Evolutionary conservation across 37 sponge, comb jelly and placozoan genomes (phyloP), one percentile per base, ranked within the genome.

Genomic region (Agelas oroides): DNA sequence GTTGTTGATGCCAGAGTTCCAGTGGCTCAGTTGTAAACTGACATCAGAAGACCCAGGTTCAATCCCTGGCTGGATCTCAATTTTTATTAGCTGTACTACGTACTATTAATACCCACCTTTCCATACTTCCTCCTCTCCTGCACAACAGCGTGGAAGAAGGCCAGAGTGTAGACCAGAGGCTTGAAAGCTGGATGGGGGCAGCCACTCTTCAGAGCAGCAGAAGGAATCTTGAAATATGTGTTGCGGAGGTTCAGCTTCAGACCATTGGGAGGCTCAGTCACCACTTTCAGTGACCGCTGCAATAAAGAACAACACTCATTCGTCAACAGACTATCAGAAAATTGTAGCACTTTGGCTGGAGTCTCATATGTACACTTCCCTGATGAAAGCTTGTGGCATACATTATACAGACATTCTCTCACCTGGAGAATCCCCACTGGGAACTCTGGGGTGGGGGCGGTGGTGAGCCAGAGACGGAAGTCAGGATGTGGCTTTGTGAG

Each of bases 101-200:
- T 35, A 0, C 19, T 23, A 16, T 17, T 57, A 23, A 2, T 16
- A 33, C 73, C 12, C 59, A 90, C 91, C 72, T 92, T 96, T 23
- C 99, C 99, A 82, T 99, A 99, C 86, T 99, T 99, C 55, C 99
- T 91, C 68, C 99, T 80, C 75, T 99, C 99, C 73, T 97, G 97
- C 12, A 99, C 99, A 66, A 99, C 99, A 77, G 99, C 99, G 60
- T 99, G 99, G 82, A 99, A 99, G 91, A 99, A 99, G 36, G 95
- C 95, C 70, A 99, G 90, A 1, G 93, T 95, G 64, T 90, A 99
- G 32, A 99, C 93, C 34, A 99, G 94, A 18, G 96, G 82, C 58
- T 90, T 93, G 86, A 97, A 99, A 53, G 96, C 92, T 13, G 88
- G 19, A 63, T 99, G 99, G 17, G 94, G 88, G 55, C 97, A 99